Evolutionary conservation across 92 coral and sea anemone genomes (phyloP), one percentile per base, ranked within the genome.

Genomic region (Siderastrea siderea): DNA sequence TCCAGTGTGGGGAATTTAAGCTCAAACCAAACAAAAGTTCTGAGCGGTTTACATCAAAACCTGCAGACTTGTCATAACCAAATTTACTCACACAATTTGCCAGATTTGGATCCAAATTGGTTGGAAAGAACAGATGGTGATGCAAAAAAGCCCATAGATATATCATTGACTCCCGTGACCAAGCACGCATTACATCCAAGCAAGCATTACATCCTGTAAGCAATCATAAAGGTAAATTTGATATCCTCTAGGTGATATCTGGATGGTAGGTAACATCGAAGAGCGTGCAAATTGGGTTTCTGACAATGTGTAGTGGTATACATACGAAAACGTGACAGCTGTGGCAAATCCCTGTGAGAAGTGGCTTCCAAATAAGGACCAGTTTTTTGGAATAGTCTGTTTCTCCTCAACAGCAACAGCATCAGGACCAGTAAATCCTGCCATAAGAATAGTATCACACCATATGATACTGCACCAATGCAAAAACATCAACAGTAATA

Each of bases 71-170:
- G 16, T 14, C 9, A 59, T 59, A 77, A 45, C 81, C 81, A 59
- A 77, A 58, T 60, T 77, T 59, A 58, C 12, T 13, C 49, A 77
- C 45, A 77, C 53, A 47, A 59, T 77, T 77, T 58, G 52, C 68
- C 48, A 77, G 68, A 57, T 77, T 46, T 16, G n/a, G 7, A 77
- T 59, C 68, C 81, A 77, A 16, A 6, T 14, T 47, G 81, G 68
- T 6, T 77, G 81, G 81, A 77, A 77, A 77, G 47, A 77, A 77
- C 50, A 77, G 46, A 77, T 47, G 81, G 55, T 58, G 81, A 77
- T 77, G 69, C 11, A 77, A 50, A 77, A 77, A 58, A 57, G 67
- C 80, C 80, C 80, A 75, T 38, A 75, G 80, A 46, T 55, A 75
- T 54, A 75, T 75, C 51, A 75, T 16, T 43, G 80, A 10, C 80